Base-by-base conservation (phyloP, 2,113 vertebrate species). In the Rhodinocichla rosea region DNA sequence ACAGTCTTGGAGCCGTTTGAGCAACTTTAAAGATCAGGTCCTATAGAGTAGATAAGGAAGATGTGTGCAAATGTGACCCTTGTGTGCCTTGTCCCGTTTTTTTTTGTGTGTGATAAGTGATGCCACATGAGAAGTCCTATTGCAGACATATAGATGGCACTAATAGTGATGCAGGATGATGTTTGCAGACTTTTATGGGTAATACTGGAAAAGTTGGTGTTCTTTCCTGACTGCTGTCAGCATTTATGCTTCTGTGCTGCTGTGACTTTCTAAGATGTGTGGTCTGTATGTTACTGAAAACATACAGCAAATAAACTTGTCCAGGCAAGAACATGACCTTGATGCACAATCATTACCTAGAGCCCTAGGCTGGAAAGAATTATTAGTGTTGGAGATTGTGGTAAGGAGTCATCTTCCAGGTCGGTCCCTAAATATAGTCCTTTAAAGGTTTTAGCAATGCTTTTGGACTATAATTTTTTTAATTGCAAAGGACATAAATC, bases 401-500 rank as follows among this genome's bases (percentile, higher is more conserved):
- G 83, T 83, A 80, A 92, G 63, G 92, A 83, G 59, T 93, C 81
- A 77, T 76, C 62, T 88, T 95, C 52, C 59, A 87, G 49, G 69
- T 89, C 4, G 39, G 16, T 87, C 32, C 90, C 33, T 94, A 17
- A 90, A 79, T 74, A 95, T 92, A 94, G 77, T 87, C 37, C 64
- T 89, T 74, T 79, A 65, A 75, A 89, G 53, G 30, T 82, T 96
- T 93, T 92, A 86, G 81, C 33, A 81, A 3, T 88, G 44, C 30
- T 86, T 39, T 83, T 68, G 26, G 49, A 83, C 63, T 90, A 6
- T 60, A 69, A 87, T 78, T 90, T 79, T 91, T 94, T 90, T 95
- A 96, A 92, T 96, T 88, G 83, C 56, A 27, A 90, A 57, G 56
- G 47, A 35, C 47, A 49, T 96, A 94, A 88, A 92, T 96, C 79